Evolutionary conservation across 1,140 invertebrate species (phyloP).

Genomic region (Macrobrachium rosenbergii): DNA sequence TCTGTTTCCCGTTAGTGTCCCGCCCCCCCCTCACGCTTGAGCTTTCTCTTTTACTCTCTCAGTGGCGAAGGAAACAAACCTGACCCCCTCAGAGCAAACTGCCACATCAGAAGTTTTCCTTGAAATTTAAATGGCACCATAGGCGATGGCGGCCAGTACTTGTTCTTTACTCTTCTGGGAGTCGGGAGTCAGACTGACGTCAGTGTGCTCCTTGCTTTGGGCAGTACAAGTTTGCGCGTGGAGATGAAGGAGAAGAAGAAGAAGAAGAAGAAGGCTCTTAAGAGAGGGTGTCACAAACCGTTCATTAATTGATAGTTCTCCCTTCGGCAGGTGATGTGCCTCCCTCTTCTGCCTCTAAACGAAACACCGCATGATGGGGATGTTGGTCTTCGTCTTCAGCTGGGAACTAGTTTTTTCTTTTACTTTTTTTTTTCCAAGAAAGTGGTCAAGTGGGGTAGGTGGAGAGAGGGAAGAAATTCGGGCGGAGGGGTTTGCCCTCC

Average conservation of each 20-base stretch:
- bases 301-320: constrained; percentile 42
- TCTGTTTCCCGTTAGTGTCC: no score
- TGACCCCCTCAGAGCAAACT: neutral
- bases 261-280: neutral
- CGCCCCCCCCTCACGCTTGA: neutral
- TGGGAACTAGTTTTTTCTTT: no score
- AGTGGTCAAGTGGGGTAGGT: no score
- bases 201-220: constrained; percentile 25
- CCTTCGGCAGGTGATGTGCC: neutral
- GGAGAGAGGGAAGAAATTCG: no score
- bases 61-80: neutral
- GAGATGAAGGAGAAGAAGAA: no score
- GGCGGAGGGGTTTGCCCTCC: no score
- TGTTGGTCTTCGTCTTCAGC: no score
- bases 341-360: neutral
- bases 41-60: neutral
- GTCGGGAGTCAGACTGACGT: constrained; percentile 23
- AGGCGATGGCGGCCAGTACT: neutral
- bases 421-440: no score
- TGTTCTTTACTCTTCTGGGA: constrained; percentile 7
- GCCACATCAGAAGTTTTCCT: no score
- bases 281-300: constrained; percentile 52
- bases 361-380: no score
- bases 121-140: neutral
- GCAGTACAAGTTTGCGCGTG: constrained; percentile 39